Percentiles rank a stretch among this genome's conserved stretches.
Evolutionary conservation across 2,888 invertebrate species (phyloP).

Genomic region (Notocelia uddmanniana): DNA sequence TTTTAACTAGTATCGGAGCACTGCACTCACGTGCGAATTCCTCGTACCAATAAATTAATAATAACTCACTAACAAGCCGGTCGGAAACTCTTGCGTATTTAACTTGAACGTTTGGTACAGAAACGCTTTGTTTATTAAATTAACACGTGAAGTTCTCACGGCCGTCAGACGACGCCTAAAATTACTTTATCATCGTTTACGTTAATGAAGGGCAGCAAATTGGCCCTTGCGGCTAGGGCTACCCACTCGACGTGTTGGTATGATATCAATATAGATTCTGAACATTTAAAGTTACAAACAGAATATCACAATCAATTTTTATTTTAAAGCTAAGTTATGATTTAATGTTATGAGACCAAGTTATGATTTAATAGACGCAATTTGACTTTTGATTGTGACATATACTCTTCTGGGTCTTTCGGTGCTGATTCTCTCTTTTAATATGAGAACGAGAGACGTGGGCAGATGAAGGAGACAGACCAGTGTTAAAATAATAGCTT

Average conservation of each 20-base stretch:
- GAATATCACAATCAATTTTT: too few relatives aligned
- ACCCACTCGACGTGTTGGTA: not conserved
- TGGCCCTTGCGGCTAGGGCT: conserved; percentile 15
- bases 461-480: too few relatives aligned
- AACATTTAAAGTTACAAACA: too few relatives aligned
- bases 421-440: too few relatives aligned
- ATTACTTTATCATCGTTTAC: conserved; percentile 43
- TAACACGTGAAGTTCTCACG: conserved; percentile 69
- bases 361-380: too few relatives aligned
- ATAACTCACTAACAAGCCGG: conserved; percentile 67
- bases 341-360: too few relatives aligned
- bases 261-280: not conserved
- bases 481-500: too few relatives aligned
- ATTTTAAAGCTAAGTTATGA: too few relatives aligned
- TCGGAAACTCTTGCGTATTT: conserved; percentile 68
- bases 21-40: conserved; percentile 54
- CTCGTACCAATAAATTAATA: conserved; percentile 68
- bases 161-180: conserved; percentile 43
- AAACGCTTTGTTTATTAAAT: conserved; percentile 70
- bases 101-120: conserved; percentile 59
- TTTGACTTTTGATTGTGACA: too few relatives aligned
- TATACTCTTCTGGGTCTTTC: too few relatives aligned
- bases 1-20: conserved; percentile 16
- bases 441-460: too few relatives aligned
- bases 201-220: conserved; percentile 40